Evolutionary conservation across 1,140 invertebrate species (phyloP).

Genomic region (Dolichoris vasculosae): DNA sequence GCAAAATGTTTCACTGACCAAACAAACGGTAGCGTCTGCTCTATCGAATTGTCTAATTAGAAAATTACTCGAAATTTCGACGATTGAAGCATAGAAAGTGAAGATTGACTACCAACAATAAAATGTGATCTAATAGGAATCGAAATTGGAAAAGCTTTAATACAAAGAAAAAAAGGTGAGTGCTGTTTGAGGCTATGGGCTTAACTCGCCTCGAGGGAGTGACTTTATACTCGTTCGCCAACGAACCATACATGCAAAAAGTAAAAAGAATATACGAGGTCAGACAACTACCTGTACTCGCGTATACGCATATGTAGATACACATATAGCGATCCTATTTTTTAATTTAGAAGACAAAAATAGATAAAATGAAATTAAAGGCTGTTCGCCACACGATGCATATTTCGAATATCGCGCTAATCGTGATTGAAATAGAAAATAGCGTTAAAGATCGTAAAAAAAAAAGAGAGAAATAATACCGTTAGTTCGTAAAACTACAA

Average conservation of each 20-base stretch:
- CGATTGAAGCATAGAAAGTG: neutral
- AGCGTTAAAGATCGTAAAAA: neutral
- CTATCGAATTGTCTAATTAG: constrained; percentile 9
- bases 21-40: neutral
- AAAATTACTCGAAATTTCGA: neutral
- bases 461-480: neutral
- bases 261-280: neutral
- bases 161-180: constrained; percentile 11
- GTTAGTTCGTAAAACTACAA: neutral
- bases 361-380: neutral
- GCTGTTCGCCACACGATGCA: neutral
- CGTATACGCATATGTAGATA: neutral
- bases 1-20: neutral
- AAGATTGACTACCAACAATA: neutral
- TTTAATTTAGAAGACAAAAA: neutral
- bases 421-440: neutral
- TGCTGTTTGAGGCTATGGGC: neutral
- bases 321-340: neutral
- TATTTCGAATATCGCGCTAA: neutral
- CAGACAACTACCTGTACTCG: neutral
- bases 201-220: neutral
- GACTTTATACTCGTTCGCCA: neutral
- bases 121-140: constrained; percentile 3
- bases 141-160: constrained; percentile 17
- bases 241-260: neutral